phyloP scores from a whole-genome alignment of 2,113 vertebrate genomes.

The Odontophorus gujanensis region DNA sequence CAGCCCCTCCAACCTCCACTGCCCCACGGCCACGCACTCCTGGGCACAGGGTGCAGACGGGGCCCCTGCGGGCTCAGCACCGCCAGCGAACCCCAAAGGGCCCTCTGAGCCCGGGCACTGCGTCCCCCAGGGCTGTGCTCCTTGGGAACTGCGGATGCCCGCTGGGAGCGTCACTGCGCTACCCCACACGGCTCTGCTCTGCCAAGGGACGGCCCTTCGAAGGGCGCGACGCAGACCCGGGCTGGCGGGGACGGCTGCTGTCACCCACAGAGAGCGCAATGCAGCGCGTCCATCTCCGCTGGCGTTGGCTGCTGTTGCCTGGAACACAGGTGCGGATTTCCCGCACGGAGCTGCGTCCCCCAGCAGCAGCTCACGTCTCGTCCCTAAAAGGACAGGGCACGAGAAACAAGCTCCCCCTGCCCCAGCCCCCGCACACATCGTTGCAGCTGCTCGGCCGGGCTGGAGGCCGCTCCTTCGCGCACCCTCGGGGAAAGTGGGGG shows the following conservation, averaged over 20 bases:
- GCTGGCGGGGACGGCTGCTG: neutral
- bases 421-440: no score
- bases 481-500: neutral
- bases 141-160: neutral
- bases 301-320: neutral
- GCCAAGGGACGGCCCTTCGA: neutral
- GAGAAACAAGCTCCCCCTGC: neutral
- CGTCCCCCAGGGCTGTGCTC: neutral
- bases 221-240: neutral
- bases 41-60: fast-evolving
- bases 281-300: fast-evolving
- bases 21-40: neutral
- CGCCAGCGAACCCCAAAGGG: neutral
- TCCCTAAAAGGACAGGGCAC: no score
- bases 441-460: neutral
- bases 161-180: neutral
- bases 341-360: neutral
- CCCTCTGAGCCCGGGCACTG: neutral
- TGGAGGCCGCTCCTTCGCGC: neutral
- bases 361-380: no score
- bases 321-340: neutral
- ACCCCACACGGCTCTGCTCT: neutral
- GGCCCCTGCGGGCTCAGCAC: neutral
- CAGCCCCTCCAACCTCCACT: neutral
- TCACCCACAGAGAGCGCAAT: neutral